These are phyloP conservation scores for Heteromyza rotundicornis DNA, from an alignment of 2,888 invertebrate species.

Conservation along the genomic window DNA sequence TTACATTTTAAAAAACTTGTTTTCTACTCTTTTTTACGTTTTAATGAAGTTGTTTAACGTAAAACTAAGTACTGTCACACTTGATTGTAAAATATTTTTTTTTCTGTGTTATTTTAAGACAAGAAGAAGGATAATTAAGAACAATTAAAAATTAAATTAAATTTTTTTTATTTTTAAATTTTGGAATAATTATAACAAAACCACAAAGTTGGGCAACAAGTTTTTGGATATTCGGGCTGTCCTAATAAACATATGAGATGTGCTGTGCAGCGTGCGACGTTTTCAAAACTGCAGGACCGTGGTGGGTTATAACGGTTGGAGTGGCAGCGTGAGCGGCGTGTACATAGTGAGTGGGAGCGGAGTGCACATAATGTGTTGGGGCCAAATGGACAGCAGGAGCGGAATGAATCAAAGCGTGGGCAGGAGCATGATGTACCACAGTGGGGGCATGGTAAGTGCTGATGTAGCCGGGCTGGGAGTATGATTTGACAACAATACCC, in stretches of 20 bases:
- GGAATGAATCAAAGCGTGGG: constrained; percentile 32
- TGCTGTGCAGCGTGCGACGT: constrained; percentile 41
- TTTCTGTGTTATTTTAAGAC: no score
- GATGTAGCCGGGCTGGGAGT: constrained; percentile 34
- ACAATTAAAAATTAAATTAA: no score
- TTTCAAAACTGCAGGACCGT: constrained; percentile 42
- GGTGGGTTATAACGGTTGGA: constrained; percentile 34
- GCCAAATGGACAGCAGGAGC: constrained; percentile 33
- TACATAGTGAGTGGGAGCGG: constrained; percentile 22
- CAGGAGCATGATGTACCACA: constrained; percentile 46
- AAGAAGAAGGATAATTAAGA: no score
- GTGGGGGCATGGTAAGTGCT: constrained; percentile 42
- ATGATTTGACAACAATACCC: constrained; percentile 30
- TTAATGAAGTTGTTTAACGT: no score
- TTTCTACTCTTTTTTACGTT: no score
- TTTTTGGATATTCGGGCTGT: constrained; percentile 5
- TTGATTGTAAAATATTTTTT: no score
- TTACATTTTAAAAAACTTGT: no score
- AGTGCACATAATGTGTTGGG: constrained; percentile 28
- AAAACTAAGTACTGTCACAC: no score
- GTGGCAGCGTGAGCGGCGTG: constrained; percentile 38
- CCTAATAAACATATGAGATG: constrained; percentile 48
- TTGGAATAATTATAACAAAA: not conserved
- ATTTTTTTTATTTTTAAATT: not conserved
- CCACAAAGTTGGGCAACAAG: no score